Evolutionary conservation across 2,888 invertebrate genomes (phyloP).

Genomic region (Elegia similella): DNA sequence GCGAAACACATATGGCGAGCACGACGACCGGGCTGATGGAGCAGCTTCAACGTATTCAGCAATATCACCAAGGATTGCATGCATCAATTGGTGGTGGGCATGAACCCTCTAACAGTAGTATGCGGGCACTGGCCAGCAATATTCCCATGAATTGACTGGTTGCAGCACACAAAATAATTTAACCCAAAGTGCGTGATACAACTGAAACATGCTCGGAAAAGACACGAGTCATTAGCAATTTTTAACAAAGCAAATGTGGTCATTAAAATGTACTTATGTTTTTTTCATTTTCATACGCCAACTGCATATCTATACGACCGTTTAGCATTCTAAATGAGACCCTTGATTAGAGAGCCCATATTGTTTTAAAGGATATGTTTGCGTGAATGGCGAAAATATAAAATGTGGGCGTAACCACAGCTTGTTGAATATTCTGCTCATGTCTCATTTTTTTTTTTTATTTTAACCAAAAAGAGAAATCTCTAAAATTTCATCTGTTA

Average conservation of each 20-base stretch:
- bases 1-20: too few species aligned
- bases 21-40: too few species aligned
- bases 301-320: constrained; percentile 1
- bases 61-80: too few species aligned
- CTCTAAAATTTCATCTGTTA: too few species aligned
- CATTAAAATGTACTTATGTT: constrained; percentile 5
- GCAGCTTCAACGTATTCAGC: too few species aligned
- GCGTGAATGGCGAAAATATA: not conserved
- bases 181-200: too few species aligned
- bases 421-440: not conserved
- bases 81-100: too few species aligned
- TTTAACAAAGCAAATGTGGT: not conserved
- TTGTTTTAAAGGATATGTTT: not conserved
- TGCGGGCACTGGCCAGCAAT: too few species aligned
- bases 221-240: not conserved
- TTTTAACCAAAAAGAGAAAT: not conserved
- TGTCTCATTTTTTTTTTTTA: not conserved
- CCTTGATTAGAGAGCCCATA: constrained; percentile 1
- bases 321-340: constrained; percentile 11
- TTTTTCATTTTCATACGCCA: constrained; percentile 1
- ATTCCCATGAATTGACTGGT: too few species aligned
- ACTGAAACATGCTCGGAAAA: not conserved
- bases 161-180: too few species aligned
- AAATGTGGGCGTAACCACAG: not conserved
- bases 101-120: too few species aligned